phyloP scores from a whole-genome alignment of 1,140 invertebrate species.

The Drosophila simulans region DNA sequence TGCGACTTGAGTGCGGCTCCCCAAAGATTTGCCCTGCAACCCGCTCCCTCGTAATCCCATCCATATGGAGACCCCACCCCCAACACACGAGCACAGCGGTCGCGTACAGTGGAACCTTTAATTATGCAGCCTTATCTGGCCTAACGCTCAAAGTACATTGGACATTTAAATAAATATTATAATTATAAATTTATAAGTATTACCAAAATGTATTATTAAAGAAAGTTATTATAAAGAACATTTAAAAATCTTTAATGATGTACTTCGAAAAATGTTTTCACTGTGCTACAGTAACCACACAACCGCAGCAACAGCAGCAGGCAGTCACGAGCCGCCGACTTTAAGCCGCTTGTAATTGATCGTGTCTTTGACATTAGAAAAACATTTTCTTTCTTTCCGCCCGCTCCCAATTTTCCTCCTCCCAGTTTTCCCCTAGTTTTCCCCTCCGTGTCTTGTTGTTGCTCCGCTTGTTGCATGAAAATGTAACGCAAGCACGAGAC shows the following conservation, averaged over 20 bases:
- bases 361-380: slow-evolving; percentile 66
- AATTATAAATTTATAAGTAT: too few relatives aligned
- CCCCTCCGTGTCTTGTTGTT: slow-evolving; percentile 6
- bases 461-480: slow-evolving; percentile 42
- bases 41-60: slow-evolving; percentile 4
- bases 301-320: slow-evolving; percentile 25
- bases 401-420: not conserved
- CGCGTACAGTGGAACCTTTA: slow-evolving; percentile 3
- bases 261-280: not conserved
- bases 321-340: slow-evolving; percentile 54
- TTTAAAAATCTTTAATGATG: too few relatives aligned
- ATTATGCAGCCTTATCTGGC: not conserved
- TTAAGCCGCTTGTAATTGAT: slow-evolving; percentile 61
- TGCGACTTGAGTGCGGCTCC: slow-evolving; percentile 31
- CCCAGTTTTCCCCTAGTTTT: not conserved
- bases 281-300: slow-evolving; percentile 30
- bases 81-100: slow-evolving; percentile 16
- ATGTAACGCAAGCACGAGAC: slow-evolving; percentile 50
- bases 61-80: slow-evolving; percentile 8
- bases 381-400: slow-evolving; percentile 25
- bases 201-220: too few relatives aligned
- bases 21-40: slow-evolving; percentile 6
- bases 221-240: too few relatives aligned
- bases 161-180: too few relatives aligned
- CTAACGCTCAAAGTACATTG: not conserved